Evolutionary conservation across 2,888 invertebrate genomes (phyloP).

Genomic region (Tanypteryx hageni): DNA sequence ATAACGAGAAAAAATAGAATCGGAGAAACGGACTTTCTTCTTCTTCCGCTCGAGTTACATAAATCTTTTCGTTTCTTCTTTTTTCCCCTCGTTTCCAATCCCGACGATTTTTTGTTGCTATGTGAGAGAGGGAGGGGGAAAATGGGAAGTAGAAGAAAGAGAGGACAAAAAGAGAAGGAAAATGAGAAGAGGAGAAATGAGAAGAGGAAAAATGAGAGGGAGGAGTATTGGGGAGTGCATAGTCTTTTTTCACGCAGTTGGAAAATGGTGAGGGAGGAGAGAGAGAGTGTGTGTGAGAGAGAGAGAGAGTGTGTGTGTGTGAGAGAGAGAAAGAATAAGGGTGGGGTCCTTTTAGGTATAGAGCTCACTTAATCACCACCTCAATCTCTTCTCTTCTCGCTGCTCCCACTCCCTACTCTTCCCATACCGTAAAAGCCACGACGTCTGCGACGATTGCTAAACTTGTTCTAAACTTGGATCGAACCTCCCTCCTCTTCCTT

Average conservation of each 20-base stretch:
- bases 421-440: conserved; percentile 46
- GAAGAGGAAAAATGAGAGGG: no score
- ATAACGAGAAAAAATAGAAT: not conserved
- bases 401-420: not conserved
- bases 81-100: not conserved
- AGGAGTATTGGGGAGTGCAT: no score
- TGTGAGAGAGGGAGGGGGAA: not conserved
- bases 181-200: no score
- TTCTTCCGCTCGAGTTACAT: not conserved
- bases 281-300: not conserved
- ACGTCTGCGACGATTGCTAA: conserved; percentile 59
- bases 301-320: not conserved
- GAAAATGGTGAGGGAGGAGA: not conserved
- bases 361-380: conserved; percentile 53
- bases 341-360: conserved; percentile 43
- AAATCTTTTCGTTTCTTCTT: not conserved
- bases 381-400: not conserved
- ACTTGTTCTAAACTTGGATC: conserved; percentile 62
- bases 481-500: not conserved
- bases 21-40: not conserved
- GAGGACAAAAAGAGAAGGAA: no score
- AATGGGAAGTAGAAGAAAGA: not conserved
- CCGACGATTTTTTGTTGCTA: not conserved
- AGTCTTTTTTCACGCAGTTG: no score
- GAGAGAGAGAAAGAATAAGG: conserved; percentile 10